Evolutionary conservation across 2,797 vertebrate species (phyloP).

Genomic region (Sparus aurata): DNA sequence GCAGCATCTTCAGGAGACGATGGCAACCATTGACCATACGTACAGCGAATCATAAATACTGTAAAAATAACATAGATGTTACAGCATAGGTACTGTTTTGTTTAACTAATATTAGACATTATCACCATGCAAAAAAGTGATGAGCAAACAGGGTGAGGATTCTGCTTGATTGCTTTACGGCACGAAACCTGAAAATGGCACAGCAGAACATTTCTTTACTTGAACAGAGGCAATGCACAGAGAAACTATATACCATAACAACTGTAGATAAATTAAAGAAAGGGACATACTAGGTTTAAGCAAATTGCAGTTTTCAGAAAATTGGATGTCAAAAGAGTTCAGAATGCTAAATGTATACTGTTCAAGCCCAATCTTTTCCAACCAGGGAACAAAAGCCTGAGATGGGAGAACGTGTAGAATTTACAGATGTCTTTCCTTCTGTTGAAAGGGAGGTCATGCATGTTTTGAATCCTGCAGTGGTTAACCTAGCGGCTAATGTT

Average conservation of each 20-base stretch:
- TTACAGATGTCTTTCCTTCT: background rate
- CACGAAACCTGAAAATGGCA: background rate
- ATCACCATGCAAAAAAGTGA: background rate
- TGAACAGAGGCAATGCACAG: background rate
- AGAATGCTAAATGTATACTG: background rate
- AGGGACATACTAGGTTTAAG: background rate
- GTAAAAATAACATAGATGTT: background rate
- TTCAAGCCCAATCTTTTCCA: background rate
- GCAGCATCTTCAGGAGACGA: slow-evolving; percentile 20
- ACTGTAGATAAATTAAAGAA: background rate
- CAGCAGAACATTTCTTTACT: background rate
- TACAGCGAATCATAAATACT: slow-evolving; percentile 1
- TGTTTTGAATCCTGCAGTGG: background rate
- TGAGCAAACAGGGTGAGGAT: background rate
- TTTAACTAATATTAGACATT: background rate
- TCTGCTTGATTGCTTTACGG: background rate
- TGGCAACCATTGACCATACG: slow-evolving; percentile 11
- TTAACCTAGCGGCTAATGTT: background rate
- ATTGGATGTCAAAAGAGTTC: background rate
- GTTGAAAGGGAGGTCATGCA: background rate
- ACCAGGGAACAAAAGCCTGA: no score
- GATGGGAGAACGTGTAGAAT: background rate
- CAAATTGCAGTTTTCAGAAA: background rate
- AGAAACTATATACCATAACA: background rate
- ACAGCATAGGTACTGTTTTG: background rate